Evolutionary conservation across 2,797 vertebrate species (phyloP).

Genomic region (Delichon dasypus): DNA sequence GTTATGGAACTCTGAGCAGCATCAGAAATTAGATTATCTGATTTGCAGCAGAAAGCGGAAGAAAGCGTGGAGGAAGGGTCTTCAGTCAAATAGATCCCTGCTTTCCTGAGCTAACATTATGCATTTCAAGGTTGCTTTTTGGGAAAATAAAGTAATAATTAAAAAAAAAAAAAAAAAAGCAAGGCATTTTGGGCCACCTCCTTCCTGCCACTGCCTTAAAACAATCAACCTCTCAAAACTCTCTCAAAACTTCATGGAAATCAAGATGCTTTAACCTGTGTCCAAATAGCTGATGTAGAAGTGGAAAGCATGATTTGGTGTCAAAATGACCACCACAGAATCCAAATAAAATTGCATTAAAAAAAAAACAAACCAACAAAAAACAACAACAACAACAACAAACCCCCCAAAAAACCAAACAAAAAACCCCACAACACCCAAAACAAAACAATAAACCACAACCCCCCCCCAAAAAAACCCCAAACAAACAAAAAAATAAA

Average conservation of each 20-base stretch:
- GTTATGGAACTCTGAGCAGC: not conserved
- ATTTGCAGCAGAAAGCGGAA: not conserved
- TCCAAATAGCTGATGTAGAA: accelerated
- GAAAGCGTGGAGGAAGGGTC: not conserved
- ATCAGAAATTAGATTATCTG: conserved; percentile 24
- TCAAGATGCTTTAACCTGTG: not conserved
- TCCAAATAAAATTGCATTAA: not conserved
- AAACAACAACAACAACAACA: no score
- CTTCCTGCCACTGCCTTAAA: not conserved
- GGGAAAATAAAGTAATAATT: not conserved
- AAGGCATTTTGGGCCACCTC: not conserved
- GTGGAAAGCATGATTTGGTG: not conserved
- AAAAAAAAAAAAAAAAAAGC: accelerated
- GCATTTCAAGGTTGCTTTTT: not conserved
- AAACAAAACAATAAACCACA: no score
- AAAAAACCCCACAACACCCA: no score
- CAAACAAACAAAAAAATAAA: no score
- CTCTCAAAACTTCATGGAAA: not conserved
- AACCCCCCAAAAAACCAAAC: no score
- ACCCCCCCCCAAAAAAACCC: no score
- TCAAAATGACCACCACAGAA: not conserved
- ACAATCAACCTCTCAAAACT: not conserved
- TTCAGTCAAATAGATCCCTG: not conserved
- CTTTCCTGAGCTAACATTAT: not conserved
- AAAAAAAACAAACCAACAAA: not conserved